phyloP scores from a whole-genome alignment of 2,888 invertebrate genomes.

The Aleiodes leptofemur region DNA sequence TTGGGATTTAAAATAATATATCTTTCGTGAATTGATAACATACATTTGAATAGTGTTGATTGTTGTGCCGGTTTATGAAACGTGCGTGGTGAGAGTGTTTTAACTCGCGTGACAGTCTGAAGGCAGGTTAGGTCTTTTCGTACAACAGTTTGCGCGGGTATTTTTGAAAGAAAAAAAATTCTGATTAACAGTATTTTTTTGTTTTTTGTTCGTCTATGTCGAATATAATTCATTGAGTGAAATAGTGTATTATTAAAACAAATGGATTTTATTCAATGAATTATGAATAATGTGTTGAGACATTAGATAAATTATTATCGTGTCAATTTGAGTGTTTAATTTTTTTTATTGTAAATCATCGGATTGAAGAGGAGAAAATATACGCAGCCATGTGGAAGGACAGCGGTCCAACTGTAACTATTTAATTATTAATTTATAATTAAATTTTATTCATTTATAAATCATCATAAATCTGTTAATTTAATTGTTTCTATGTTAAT shows the following conservation, averaged over 20 bases:
- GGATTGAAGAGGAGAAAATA: constrained; percentile 28
- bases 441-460: neutral
- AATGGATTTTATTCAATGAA: constrained; percentile 14
- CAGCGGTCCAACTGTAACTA: constrained; percentile 60
- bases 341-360: neutral
- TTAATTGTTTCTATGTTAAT: neutral
- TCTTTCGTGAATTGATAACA: neutral
- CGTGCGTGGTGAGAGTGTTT: constrained; percentile 49
- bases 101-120: constrained; percentile 47
- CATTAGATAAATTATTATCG: constrained; percentile 17
- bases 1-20: neutral
- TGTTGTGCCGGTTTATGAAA: constrained; percentile 46
- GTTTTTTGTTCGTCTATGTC: neutral
- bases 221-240: neutral
- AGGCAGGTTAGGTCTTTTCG: constrained; percentile 49
- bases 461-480: neutral
- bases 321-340: constrained; percentile 4
- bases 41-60: constrained; percentile 41
- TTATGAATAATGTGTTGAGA: constrained; percentile 13
- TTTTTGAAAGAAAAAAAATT: constrained; percentile 13
- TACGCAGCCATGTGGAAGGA: constrained; percentile 57
- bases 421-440: constrained; percentile 30
- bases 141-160: constrained; percentile 45
- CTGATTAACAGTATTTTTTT: neutral
- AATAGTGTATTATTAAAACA: neutral